Conservation (phyloP, 2,113 vertebrate genomes). For the Aphelocoma coerulescens region DNA sequence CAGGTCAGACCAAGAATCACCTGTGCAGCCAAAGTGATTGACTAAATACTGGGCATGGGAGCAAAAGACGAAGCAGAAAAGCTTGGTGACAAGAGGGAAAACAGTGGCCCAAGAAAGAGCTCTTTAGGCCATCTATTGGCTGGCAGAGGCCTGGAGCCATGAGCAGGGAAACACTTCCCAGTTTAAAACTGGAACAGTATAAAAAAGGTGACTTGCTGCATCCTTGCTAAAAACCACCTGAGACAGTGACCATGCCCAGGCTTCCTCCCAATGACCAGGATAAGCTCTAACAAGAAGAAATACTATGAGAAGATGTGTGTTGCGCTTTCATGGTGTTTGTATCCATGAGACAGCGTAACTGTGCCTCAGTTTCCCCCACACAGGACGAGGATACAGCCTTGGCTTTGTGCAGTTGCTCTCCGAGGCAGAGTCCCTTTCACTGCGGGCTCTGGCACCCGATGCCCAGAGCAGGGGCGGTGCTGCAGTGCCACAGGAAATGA, state of each 20-base stretch:
- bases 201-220: neutral
- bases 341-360: accelerated
- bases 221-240: neutral
- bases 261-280: neutral
- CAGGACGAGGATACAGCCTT: neutral
- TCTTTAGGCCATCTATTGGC: neutral
- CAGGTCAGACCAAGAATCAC: neutral
- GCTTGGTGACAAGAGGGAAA: neutral
- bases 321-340: neutral
- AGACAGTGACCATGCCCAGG: neutral
- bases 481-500: neutral
- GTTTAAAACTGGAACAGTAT: neutral
- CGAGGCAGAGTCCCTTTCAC: neutral
- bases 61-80: neutral
- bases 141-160: neutral
- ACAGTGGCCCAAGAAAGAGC: neutral
- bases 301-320: neutral
- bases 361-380: neutral
- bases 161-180: neutral
- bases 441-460: accelerated
- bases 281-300: neutral
- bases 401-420: neutral
- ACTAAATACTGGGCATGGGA: neutral
- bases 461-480: neutral
- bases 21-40: neutral